Evolutionary conservation across 1,140 invertebrate genomes (phyloP).

Genomic region (Helicoverpa armigera): DNA sequence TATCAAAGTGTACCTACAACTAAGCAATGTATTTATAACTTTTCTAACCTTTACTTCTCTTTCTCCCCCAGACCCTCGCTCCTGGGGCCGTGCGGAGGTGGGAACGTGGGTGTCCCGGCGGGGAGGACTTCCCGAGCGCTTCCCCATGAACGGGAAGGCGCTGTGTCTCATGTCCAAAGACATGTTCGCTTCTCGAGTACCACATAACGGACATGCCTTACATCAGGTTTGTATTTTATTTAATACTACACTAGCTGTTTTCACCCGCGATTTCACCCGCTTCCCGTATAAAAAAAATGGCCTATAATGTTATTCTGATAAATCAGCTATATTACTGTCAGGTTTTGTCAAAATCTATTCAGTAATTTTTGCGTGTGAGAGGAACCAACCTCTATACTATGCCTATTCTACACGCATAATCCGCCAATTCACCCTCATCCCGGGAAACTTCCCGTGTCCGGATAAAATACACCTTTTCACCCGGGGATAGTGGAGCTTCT

Average conservation of each 20-base stretch:
- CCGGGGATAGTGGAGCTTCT: too few relatives aligned
- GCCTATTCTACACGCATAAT: too few relatives aligned
- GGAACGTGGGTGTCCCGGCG: constrained; percentile 89
- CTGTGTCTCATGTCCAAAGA: constrained; percentile 91
- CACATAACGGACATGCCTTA: constrained; percentile 89
- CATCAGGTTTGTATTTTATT: constrained; percentile 82
- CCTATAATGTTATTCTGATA: too few relatives aligned
- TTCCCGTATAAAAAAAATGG: too few relatives aligned
- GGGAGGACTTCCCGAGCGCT: constrained; percentile 89
- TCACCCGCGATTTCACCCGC: too few relatives aligned
- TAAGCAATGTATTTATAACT: neutral
- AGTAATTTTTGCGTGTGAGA: neutral
- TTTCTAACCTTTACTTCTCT: neutral
- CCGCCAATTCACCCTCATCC: too few relatives aligned
- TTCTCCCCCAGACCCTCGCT: constrained; percentile 88
- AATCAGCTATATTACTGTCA: too few relatives aligned
- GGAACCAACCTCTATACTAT: too few relatives aligned
- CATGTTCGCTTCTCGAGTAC: constrained; percentile 91
- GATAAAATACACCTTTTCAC: too few relatives aligned
- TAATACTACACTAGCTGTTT: too few relatives aligned
- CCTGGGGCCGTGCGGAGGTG: constrained; percentile 90
- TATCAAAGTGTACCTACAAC: too few relatives aligned
- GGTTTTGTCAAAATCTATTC: neutral
- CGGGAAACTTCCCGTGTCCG: too few relatives aligned
- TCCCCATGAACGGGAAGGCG: constrained; percentile 93